Evolutionary conservation across 2,797 vertebrate genomes (phyloP).

Genomic region (Hephaestus fuliginosus): DNA sequence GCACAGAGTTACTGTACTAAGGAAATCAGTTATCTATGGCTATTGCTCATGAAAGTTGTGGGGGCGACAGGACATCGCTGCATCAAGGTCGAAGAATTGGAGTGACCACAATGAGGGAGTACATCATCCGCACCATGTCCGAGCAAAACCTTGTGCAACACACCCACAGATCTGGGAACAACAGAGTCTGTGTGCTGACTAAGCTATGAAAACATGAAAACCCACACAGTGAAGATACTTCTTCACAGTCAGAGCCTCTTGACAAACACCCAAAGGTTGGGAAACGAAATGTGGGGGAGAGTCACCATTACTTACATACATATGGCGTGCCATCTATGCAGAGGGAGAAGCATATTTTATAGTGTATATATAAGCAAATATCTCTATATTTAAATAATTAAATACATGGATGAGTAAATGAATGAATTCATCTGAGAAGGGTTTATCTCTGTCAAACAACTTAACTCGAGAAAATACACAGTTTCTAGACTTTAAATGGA

Average conservation of each 20-base stretch:
- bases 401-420: too few species aligned
- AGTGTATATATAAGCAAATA: neutral
- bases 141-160: constrained; percentile 68
- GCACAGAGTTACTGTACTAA: constrained; percentile 6
- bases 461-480: neutral
- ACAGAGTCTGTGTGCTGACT: constrained; percentile 69
- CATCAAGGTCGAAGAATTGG: constrained; percentile 20
- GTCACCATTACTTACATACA: constrained; percentile 83
- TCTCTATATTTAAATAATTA: too few species aligned
- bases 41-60: constrained; percentile 34
- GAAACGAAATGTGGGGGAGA: constrained; percentile 29
- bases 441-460: neutral
- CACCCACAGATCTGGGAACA: constrained; percentile 68
- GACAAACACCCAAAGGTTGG: constrained; percentile 47
- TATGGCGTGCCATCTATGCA: constrained; percentile 75
- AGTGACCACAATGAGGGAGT: constrained; percentile 39
- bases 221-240: constrained; percentile 46
- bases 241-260: constrained; percentile 14
- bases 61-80: constrained; percentile 19
- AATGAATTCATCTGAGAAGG: neutral
- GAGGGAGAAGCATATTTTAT: constrained; percentile 55
- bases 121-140: constrained; percentile 49
- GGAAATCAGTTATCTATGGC: constrained; percentile 7
- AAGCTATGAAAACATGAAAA: constrained; percentile 57
- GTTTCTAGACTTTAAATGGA: neutral